Conservation (phyloP, 2,797 vertebrate species). For the Nannoperca obscura region DNA sequence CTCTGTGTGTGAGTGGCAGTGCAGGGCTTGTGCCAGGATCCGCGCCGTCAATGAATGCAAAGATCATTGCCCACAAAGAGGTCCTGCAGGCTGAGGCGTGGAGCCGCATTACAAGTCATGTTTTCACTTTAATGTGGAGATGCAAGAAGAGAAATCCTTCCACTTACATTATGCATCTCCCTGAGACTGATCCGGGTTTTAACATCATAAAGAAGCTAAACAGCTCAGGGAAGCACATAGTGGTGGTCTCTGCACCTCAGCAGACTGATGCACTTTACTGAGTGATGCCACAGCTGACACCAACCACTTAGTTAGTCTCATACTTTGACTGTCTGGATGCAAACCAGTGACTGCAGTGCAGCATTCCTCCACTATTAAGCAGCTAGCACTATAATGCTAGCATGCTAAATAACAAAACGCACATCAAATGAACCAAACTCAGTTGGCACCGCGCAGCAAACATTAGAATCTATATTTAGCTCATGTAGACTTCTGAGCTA, state of each 20-base stretch:
- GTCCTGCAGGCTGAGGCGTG: constrained; percentile 29
- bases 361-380: constrained; percentile 47
- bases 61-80: constrained; percentile 63
- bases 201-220: neutral
- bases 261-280: neutral
- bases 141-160: neutral
- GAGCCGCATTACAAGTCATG: neutral
- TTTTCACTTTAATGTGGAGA: neutral
- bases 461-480: accelerated
- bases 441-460: neutral
- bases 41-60: constrained; percentile 69
- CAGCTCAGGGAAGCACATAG: neutral
- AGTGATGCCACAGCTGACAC: neutral
- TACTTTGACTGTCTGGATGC: constrained; percentile 21
- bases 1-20: constrained; percentile 67
- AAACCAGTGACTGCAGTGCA: constrained; percentile 58
- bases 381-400: constrained; percentile 51
- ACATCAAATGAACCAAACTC: neutral
- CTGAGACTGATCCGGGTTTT: neutral
- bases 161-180: neutral
- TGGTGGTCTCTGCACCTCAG: neutral
- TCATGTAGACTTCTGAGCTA: neutral
- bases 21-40: constrained; percentile 74
- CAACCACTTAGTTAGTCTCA: constrained; percentile 14
- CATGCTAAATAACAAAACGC: constrained; percentile 30